These are phyloP conservation scores for Larimichthys polyactis DNA, from an alignment of 2,113 vertebrate genomes.

Conservation along the genomic window DNA sequence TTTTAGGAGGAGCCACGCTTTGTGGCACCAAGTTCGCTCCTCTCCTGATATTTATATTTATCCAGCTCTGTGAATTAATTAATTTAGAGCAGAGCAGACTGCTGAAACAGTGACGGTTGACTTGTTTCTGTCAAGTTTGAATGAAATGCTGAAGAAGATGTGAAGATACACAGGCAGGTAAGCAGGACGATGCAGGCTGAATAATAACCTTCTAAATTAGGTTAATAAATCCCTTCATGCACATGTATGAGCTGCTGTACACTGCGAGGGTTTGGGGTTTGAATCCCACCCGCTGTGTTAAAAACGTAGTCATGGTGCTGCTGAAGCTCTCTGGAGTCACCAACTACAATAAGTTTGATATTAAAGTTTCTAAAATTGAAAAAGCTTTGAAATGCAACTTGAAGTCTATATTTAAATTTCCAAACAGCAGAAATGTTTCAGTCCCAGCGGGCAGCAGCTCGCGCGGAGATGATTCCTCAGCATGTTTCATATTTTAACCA, in stretches of 20 bases:
- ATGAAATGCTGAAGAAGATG: too few relatives aligned
- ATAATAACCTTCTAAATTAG: too few relatives aligned
- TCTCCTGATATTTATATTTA: too few relatives aligned
- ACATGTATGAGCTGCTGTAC: neutral
- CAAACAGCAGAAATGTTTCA: neutral
- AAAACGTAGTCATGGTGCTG: neutral
- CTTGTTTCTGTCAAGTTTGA: too few relatives aligned
- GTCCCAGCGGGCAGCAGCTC: conserved; percentile 1
- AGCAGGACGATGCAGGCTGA: neutral
- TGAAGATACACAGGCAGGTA: neutral
- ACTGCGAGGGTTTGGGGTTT: neutral
- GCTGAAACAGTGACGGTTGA: too few relatives aligned
- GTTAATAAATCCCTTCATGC: neutral
- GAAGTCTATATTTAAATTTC: conserved; percentile 33
- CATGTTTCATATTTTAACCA: neutral
- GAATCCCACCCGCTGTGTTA: neutral
- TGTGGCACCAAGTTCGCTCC: too few relatives aligned
- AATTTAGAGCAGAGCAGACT: too few relatives aligned
- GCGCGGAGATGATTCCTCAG: neutral
- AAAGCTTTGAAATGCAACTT: conserved; percentile 23
- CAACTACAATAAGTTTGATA: neutral
- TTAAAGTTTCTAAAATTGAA: conserved; percentile 28
- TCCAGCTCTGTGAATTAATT: too few relatives aligned
- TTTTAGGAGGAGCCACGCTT: too few relatives aligned
- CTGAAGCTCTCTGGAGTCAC: neutral